phyloP scores from a whole-genome alignment of 23 tunicate genomes.

The Styela clava region DNA sequence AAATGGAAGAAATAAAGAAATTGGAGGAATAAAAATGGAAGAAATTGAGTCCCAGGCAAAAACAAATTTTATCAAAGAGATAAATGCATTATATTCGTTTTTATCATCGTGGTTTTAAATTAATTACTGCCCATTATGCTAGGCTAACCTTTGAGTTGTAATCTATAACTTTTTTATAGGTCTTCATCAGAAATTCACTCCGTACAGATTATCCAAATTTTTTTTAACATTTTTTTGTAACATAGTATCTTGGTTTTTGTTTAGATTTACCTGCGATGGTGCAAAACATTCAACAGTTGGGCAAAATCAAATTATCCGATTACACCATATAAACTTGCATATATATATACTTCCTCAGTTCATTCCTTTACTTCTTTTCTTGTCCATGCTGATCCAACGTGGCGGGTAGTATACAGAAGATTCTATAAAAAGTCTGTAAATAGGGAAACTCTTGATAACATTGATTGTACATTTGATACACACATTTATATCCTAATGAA shows the following conservation, averaged over 20 bases:
- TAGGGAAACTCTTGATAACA: no score
- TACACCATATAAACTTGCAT: not conserved
- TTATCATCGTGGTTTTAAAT: not conserved
- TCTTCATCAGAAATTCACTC: not conserved
- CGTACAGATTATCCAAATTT: not conserved
- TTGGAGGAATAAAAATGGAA: no score
- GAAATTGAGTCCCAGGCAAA: no score
- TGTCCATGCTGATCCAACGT: no score
- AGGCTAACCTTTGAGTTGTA: not conserved
- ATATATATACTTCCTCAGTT: not conserved
- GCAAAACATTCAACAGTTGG: not conserved
- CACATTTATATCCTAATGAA: no score
- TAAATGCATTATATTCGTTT: not conserved
- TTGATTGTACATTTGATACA: no score
- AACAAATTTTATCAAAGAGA: no score
- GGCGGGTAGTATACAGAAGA: no score
- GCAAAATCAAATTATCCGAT: not conserved
- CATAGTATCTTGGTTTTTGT: not conserved
- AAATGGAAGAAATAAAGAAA: no score
- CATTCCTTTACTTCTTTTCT: no score
- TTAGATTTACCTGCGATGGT: slow-evolving; percentile 8
- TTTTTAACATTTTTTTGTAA: not conserved
- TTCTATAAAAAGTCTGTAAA: no score
- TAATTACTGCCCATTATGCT: not conserved
- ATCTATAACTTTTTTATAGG: not conserved